A percentile compares a stretch with the other conserved stretches of the same genome.
Conservation (phyloP, 2,113 vertebrate genomes). For the Peromyscus californicus region DNA sequence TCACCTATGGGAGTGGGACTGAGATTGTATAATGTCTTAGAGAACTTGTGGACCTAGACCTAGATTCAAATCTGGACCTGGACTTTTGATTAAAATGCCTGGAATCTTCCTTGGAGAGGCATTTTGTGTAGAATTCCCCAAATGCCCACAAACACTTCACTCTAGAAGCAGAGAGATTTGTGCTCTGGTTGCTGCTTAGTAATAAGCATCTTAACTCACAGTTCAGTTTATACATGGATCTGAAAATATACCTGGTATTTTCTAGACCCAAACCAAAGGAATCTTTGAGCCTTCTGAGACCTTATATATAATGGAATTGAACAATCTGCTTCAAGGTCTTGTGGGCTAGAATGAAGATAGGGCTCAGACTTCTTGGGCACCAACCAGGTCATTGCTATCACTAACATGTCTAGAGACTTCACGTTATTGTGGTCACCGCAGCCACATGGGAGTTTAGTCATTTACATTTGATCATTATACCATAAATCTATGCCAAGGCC, state of each 20-base stretch:
- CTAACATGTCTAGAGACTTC: too few species aligned
- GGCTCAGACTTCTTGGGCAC: neutral
- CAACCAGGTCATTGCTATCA: neutral
- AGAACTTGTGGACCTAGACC: constrained; percentile 87
- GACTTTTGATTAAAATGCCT: neutral
- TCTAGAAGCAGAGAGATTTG: neutral
- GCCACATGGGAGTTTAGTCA: neutral
- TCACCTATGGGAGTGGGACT: constrained; percentile 91
- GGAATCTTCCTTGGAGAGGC: neutral
- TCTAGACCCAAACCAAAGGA: neutral
- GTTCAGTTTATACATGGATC: neutral
- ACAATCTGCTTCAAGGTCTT: neutral
- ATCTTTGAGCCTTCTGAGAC: neutral
- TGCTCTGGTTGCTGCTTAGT: neutral
- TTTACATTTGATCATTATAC: neutral
- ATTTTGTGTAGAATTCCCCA: neutral
- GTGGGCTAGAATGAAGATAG: neutral
- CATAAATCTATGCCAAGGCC: neutral
- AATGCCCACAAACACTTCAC: neutral
- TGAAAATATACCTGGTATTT: constrained; percentile 5
- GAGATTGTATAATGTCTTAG: constrained; percentile 91
- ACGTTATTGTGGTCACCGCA: neutral
- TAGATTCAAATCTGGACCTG: constrained; percentile 68
- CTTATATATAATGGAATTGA: neutral
- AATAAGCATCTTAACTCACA: neutral